Conservation (phyloP, 2,888 invertebrate species). For the Phrixothrix hirtus region DNA sequence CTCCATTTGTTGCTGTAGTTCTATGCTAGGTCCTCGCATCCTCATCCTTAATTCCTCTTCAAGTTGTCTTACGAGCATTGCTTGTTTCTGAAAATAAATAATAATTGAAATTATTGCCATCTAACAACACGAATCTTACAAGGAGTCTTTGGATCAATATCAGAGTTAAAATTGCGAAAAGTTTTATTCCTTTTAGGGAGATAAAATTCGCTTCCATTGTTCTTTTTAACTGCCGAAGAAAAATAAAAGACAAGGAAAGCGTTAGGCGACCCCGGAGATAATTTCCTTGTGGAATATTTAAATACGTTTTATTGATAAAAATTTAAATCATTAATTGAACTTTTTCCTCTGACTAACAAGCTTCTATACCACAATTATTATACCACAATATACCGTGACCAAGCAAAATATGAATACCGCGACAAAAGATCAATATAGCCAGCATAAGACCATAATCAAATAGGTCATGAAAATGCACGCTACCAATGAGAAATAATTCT, state of each 20-base stretch:
- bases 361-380: too few species aligned
- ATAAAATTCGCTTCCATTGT: background rate
- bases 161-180: too few species aligned
- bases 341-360: too few species aligned
- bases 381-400: slow-evolving; percentile 7
- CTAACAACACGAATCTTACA: background rate
- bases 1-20: slow-evolving; percentile 91
- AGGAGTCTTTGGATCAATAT: background rate
- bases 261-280: too few species aligned
- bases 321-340: too few species aligned
- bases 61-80: slow-evolving; percentile 88
- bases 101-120: background rate
- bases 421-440: slow-evolving; percentile 16
- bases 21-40: slow-evolving; percentile 87
- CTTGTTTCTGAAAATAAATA: slow-evolving; percentile 79
- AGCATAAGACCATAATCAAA: slow-evolving; percentile 9
- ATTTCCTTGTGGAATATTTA: too few species aligned
- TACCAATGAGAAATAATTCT: slow-evolving; percentile 5
- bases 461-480: slow-evolving; percentile 18
- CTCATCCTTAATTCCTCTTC: slow-evolving; percentile 89
- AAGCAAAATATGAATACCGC: slow-evolving; percentile 3
- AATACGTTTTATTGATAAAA: background rate
- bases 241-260: too few species aligned
- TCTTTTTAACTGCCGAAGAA: background rate
- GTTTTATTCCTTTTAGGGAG: too few species aligned